Base-by-base conservation (phyloP, 2,888 invertebrate species). In the Acanthosepion lycidas region DNA sequence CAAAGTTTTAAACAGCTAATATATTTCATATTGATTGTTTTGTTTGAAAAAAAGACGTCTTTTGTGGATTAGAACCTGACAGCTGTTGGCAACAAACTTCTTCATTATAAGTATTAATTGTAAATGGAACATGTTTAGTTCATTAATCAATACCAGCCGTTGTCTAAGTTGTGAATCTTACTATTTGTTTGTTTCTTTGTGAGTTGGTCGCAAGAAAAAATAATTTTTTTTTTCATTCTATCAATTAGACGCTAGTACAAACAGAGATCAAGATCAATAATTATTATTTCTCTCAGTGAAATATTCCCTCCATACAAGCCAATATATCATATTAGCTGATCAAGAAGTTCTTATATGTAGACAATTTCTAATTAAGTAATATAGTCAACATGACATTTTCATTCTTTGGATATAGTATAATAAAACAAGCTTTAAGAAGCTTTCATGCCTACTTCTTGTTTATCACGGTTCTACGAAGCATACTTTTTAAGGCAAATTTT, bases 11-110 rank as follows among this genome's bases (percentile, higher is more conserved):
- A 78, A 33, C 78, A 78, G 78, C 78, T 33, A 78, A 78, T 33
- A 78, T 78, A 78, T 78, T n/a, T 78, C 33, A n/a, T 78, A 78
- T 78, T 78, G 78, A 78, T 78, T 78, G 78, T 23, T 78, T 78
- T 78, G 33, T 78, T 78, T 78, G 78, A 33, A 78, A 78, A 78
- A 64, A 33, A 28, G 28, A 78, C 8, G 78, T 78, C 78, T 78
- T 78, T 78, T 78, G 78, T 78, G 78, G n/a, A 78, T 78, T 78
- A 78, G 78, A n/a, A n/a, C n/a, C n/a, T n/a, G n/a, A 78, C 78
- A 78, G 78, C 78, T 78, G 78, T 78, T 78, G 78, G 78, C 78
- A n/a, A 78, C n/a, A 33, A 78, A 33, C 78, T 78, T n/a, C 78
- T 78, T 78, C 78, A 78, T 78, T 78, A 78, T 78, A 78, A 33